Base-by-base conservation (phyloP, 2,113 vertebrate species). In the Sander vitreus region DNA sequence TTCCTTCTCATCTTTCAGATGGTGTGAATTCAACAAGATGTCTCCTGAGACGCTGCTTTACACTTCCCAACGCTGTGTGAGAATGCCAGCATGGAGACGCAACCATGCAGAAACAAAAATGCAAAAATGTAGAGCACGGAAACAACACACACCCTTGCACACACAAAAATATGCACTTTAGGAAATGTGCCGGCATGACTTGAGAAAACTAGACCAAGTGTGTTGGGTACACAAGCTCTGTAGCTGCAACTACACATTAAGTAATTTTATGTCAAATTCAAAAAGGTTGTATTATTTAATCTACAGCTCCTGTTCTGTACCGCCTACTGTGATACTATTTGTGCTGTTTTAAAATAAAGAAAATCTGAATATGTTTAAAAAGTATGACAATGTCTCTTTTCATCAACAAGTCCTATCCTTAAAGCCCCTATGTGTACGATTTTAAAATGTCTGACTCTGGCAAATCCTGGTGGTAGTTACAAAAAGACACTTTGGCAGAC, bases 21-120 rank as follows among this genome's bases (percentile, higher is more conserved):
- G 65, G 68, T 84, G 65, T 45, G 66, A 77, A 84, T 75, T 65
- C 69, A 83, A 60, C 67, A 55, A 30, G 67, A 58, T 7, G 79
- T 58, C 68, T 66, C 50, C 50, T 0, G 63, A 74, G 84, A 83
- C 64, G 60, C 47, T 0, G 23, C 50, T 76, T 60, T 62, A 62
- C 58, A 51, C 84, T 73, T 73, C 55, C 0, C 9, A 21, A 50
- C 59, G 15, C 18, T 25, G 67, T 50, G 55, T 55, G 54, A 47
- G 65, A 69, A 71, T 15, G 66, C 39, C 25, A 18, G 69, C 19
- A 13, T 58, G 39, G 48, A 58, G 45, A 51, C 1, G 57, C 55
- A 59, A 11, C 53, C 80, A 23, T 39, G 55, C 63, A 47, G 60
- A 79, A 68, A 73, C 53, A 47, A 3, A 23, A 62, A 57, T 65